Evolutionary conservation across 30 jellyfish, hydroid and myxozoan species (phyloP).

Genomic region (Pelagia noctiluca): DNA sequence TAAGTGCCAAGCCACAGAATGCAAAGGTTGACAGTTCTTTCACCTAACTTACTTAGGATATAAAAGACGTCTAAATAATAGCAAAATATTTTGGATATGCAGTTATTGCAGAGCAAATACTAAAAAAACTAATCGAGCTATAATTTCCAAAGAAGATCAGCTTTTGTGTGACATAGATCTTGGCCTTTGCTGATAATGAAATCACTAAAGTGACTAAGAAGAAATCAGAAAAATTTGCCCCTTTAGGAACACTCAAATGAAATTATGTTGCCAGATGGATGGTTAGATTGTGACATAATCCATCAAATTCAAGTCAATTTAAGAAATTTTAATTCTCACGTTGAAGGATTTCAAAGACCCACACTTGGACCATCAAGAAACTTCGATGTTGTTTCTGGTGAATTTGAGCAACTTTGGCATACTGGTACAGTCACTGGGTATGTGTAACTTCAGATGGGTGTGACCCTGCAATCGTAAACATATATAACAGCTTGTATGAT

Average conservation of each 20-base stretch:
- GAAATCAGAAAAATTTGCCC: conserved; percentile 51
- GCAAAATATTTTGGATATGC: conserved; percentile 57
- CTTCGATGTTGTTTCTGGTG: conserved; percentile 43
- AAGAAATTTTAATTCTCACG: conserved; percentile 23
- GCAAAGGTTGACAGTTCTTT: conserved; percentile 57
- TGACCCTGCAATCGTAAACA: conserved; percentile 11
- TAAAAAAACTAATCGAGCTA: conserved; percentile 29
- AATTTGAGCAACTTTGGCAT: background rate
- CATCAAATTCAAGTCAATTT: conserved; percentile 16
- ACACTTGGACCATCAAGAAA: conserved; percentile 44
- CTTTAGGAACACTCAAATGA: conserved; percentile 31
- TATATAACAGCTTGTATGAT: conserved; percentile 15
- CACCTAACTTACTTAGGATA: conserved; percentile 67
- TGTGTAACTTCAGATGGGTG: conserved; percentile 38
- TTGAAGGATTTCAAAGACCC: conserved; percentile 54
- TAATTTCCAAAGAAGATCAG: conserved; percentile 28
- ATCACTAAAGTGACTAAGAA: conserved; percentile 21
- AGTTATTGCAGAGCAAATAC: conserved; percentile 40
- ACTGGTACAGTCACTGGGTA: conserved; percentile 26
- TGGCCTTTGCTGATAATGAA: conserved; percentile 26
- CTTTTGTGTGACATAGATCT: conserved; percentile 9
- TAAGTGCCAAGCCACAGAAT: conserved; percentile 59
- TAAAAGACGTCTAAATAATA: conserved; percentile 60
- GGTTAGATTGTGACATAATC: conserved; percentile 56
- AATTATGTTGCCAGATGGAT: conserved; percentile 33